These are phyloP conservation scores for Chironex yamaguchii DNA, from an alignment of 30 jellyfish, hydroid and myxozoan species.

Conservation along the genomic window DNA sequence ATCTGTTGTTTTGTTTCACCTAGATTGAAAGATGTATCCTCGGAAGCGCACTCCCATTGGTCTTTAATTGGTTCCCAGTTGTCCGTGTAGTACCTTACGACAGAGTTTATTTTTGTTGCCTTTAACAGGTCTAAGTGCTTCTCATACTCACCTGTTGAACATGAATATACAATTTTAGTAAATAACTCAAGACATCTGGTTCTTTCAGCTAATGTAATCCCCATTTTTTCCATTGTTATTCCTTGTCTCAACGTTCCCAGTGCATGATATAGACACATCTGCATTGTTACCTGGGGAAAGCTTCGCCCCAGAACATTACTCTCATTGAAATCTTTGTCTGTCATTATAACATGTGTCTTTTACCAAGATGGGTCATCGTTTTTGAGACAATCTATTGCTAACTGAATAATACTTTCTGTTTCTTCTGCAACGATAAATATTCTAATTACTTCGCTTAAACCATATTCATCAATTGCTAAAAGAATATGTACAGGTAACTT, in stretches of 20 bases:
- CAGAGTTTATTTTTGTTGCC: constrained; percentile 20
- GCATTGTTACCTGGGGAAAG: constrained; percentile 58
- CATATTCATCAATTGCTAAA: constrained; percentile 62
- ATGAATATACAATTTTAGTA: background rate
- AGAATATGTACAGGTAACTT: constrained; percentile 33
- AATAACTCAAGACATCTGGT: constrained; percentile 32
- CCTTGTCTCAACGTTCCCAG: constrained; percentile 46
- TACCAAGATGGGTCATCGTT: constrained; percentile 48
- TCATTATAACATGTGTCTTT: constrained; percentile 39
- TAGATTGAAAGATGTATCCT: background rate
- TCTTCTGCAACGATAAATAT: constrained; percentile 57
- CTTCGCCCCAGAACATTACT: constrained; percentile 1
- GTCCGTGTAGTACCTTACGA: constrained; percentile 17
- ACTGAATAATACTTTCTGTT: constrained; percentile 12
- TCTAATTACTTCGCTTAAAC: constrained; percentile 52
- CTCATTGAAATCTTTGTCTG: constrained; percentile 68
- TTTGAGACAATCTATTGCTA: constrained; percentile 42
- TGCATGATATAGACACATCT: constrained; percentile 60
- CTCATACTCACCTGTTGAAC: constrained; percentile 12
- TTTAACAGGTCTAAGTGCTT: background rate
- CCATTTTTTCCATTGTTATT: constrained; percentile 62
- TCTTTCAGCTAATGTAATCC: constrained; percentile 59
- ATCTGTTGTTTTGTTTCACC: constrained; percentile 69
- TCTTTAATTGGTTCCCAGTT: constrained; percentile 39
- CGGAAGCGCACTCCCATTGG: constrained; percentile 41